phyloP scores from a whole-genome alignment of 2,888 invertebrate species.

The Nemapogon koenigi region DNA sequence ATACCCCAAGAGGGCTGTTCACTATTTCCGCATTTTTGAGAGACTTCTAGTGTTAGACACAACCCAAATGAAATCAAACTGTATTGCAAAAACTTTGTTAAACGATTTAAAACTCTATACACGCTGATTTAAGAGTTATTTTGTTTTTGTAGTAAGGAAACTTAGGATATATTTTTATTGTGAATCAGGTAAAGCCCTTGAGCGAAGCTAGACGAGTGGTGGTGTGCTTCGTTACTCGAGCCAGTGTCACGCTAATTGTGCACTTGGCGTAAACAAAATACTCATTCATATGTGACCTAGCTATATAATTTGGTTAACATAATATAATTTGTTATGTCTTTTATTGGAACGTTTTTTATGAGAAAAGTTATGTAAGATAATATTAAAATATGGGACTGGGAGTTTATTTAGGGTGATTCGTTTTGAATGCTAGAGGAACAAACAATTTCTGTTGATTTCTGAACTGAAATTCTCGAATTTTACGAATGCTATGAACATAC shows the following conservation, averaged over 20 bases:
- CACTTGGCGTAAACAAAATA: conserved; percentile 11
- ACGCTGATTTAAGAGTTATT: conserved; percentile 15
- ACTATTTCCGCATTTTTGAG: conserved; percentile 8
- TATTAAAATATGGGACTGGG: no score
- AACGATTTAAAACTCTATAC: conserved; percentile 14
- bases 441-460: no score
- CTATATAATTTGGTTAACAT: no score
- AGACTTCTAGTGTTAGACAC: neutral
- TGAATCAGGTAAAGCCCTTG: neutral
- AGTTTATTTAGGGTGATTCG: no score
- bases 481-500: no score
- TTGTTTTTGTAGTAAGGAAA: neutral
- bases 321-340: no score
- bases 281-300: conserved; percentile 4
- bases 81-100: neutral
- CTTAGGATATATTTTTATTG: conserved; percentile 23
- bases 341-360: no score
- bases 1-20: conserved; percentile 5
- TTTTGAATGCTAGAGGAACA: no score
- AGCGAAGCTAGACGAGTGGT: conserved; percentile 22
- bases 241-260: conserved; percentile 41
- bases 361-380: no score
- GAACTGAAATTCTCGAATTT: no score
- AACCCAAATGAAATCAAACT: neutral
- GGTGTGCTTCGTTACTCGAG: conserved; percentile 43